These are phyloP conservation scores for Muscina levida DNA, from an alignment of 2,888 invertebrate genomes.

Conservation along the genomic window DNA sequence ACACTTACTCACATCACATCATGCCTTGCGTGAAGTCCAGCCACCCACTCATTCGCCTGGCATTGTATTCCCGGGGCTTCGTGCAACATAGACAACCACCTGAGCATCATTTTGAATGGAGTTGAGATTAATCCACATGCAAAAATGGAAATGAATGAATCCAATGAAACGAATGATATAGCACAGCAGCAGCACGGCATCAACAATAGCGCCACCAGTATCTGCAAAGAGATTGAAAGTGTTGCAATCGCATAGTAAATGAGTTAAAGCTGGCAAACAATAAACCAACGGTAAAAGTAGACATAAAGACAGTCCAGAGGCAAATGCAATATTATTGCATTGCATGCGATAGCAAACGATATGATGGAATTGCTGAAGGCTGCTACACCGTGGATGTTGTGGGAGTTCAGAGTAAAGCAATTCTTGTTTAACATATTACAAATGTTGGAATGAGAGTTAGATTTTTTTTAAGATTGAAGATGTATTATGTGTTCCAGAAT, in stretches of 20 bases:
- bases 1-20: slow-evolving; percentile 23
- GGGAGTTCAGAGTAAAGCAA: background rate
- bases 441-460: background rate
- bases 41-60: background rate
- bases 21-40: background rate
- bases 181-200: background rate
- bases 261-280: slow-evolving; percentile 38
- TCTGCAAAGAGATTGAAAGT: slow-evolving; percentile 20
- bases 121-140: slow-evolving; percentile 23
- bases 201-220: background rate
- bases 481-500: too few relatives aligned
- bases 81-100: slow-evolving; percentile 27
- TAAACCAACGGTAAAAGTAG: slow-evolving; percentile 24
- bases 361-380: background rate
- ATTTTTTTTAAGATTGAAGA: too few relatives aligned
- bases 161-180: background rate
- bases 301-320: background rate
- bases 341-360: slow-evolving; percentile 2
- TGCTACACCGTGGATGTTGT: too few relatives aligned
- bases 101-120: slow-evolving; percentile 33
- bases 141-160: slow-evolving; percentile 26
- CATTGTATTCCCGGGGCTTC: background rate
- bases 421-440: background rate
- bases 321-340: slow-evolving; percentile 7
- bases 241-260: slow-evolving; percentile 52